phyloP scores from a whole-genome alignment of 2,797 vertebrate genomes.

The Eulemur mongoz region DNA sequence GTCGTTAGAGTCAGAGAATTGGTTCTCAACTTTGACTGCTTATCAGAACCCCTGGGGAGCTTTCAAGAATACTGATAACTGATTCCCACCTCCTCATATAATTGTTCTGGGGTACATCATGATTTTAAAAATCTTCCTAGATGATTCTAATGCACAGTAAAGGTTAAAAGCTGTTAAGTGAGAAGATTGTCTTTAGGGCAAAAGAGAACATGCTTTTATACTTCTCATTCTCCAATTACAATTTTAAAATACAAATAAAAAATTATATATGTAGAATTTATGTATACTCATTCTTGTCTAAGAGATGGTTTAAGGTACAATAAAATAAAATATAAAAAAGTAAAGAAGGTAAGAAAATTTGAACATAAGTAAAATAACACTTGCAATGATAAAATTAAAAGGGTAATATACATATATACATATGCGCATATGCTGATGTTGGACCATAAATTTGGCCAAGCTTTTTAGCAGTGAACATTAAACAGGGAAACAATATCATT shows the following conservation, averaged over 20 bases:
- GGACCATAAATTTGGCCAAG: not conserved
- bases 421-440: not conserved
- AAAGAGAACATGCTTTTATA: not conserved
- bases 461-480: not conserved
- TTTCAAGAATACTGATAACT: not conserved
- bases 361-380: not conserved
- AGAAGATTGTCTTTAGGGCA: not conserved
- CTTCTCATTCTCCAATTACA: not conserved
- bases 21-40: not conserved
- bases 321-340: not conserved
- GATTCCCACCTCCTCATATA: not conserved
- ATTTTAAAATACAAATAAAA: not conserved
- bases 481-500: conserved; percentile 23
- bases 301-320: not conserved
- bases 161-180: not conserved
- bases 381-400: conserved; percentile 44
- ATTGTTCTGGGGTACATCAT: not conserved
- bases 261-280: not conserved
- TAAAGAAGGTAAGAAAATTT: not conserved
- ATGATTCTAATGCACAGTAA: not conserved
- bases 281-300: not conserved
- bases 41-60: not conserved
- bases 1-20: not conserved
- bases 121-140: not conserved
- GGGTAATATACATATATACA: not conserved